Percentiles rank a stretch among this genome's conserved stretches.
Conservation (phyloP, 2,888 invertebrate species). For the Panopea generosa region DNA sequence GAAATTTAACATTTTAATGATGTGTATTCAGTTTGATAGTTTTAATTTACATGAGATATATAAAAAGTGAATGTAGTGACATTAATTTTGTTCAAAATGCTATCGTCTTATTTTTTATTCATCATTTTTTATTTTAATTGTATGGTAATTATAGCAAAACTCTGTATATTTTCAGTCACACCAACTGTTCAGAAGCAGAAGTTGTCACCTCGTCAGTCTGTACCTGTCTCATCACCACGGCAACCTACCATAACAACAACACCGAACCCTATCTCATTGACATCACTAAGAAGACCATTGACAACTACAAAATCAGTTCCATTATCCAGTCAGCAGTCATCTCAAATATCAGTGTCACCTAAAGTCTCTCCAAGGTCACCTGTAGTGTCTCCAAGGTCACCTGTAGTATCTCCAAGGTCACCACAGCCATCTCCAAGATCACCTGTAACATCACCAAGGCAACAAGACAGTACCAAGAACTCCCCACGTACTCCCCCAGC, state of each 20-base stretch:
- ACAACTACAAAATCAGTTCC: slow-evolving; percentile 5
- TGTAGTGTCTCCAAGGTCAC: slow-evolving; percentile 27
- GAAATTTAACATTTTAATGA: no score
- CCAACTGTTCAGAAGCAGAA: slow-evolving; percentile 23
- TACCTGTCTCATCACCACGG: slow-evolving; percentile 33
- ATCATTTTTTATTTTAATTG: no score
- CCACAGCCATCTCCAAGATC: slow-evolving; percentile 16
- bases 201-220: slow-evolving; percentile 41
- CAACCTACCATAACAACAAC: slow-evolving; percentile 33
- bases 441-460: slow-evolving; percentile 29
- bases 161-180: slow-evolving; percentile 11
- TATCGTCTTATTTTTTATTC: no score
- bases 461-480: background rate
- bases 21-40: no score
- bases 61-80: no score
- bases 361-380: slow-evolving; percentile 26
- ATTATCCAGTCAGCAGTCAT: background rate
- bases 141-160: no score
- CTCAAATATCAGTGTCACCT: slow-evolving; percentile 6
- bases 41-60: no score
- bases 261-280: slow-evolving; percentile 35
- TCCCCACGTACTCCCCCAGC: slow-evolving; percentile 63
- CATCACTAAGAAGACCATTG: slow-evolving; percentile 33
- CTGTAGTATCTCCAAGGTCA: slow-evolving; percentile 24
- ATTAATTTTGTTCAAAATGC: no score